Percentiles rank a stretch among this genome's conserved stretches.
Evolutionary conservation across 1,140 invertebrate species (phyloP).

Genomic region (Ostrea edulis): DNA sequence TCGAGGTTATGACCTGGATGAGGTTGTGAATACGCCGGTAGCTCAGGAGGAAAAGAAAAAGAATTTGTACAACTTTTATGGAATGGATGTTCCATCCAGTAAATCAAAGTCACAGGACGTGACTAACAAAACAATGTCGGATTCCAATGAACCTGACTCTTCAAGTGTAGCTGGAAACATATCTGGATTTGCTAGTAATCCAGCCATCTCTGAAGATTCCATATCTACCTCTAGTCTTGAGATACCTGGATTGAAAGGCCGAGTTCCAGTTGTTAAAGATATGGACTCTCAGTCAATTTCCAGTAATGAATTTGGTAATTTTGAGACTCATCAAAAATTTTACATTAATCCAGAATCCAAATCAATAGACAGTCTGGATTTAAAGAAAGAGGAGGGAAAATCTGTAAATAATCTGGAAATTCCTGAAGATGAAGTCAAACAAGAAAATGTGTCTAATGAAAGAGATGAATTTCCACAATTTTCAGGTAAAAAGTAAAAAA

Average conservation of each 20-base stretch:
- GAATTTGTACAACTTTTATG: constrained; percentile 50
- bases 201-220: constrained; percentile 63
- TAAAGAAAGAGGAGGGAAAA: constrained; percentile 36
- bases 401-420: constrained; percentile 23
- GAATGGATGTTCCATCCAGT: constrained; percentile 40
- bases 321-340: constrained; percentile 65
- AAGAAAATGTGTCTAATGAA: neutral
- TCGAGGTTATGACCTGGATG: constrained; percentile 61
- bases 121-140: neutral
- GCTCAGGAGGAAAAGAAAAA: constrained; percentile 38
- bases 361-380: constrained; percentile 57
- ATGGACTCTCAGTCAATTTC: constrained; percentile 78
- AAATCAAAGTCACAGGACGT: neutral
- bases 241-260: constrained; percentile 59
- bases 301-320: constrained; percentile 78
- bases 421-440: constrained; percentile 22
- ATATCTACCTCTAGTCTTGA: constrained; percentile 77
- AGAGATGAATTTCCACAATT: neutral
- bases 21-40: constrained; percentile 35
- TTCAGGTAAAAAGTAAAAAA: neutral
- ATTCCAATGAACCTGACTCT: constrained; percentile 28
- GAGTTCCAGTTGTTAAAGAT: constrained; percentile 56
- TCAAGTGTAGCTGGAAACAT: constrained; percentile 38
- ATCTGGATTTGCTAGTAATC: constrained; percentile 8
- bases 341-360: constrained; percentile 65